phyloP scores from a whole-genome alignment of 1,140 invertebrate genomes.

The Gryllus bimaculatus region DNA sequence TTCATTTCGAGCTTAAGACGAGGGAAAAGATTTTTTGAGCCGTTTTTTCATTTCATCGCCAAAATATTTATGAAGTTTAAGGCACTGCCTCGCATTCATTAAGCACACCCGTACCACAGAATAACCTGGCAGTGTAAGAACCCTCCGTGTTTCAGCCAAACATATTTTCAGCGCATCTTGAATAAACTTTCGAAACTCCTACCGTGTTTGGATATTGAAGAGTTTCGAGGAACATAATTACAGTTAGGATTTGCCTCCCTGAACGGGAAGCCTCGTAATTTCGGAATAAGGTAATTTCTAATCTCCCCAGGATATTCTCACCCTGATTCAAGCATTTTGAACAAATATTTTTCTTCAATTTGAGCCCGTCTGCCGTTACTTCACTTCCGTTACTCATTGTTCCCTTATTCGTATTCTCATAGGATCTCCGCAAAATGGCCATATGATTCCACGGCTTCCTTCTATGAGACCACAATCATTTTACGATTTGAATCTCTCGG shows the following conservation, averaged over 20 bases:
- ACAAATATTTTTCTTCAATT: conserved; percentile 1
- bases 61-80: neutral
- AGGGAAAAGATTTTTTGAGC: neutral
- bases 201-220: neutral
- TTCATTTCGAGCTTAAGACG: neutral
- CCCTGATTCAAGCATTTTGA: neutral
- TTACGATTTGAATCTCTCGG: neutral
- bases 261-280: neutral
- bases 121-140: neutral
- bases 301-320: neutral
- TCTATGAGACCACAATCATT: neutral
- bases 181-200: neutral
- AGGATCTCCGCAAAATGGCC: neutral
- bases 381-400: neutral
- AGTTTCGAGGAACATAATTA: neutral
- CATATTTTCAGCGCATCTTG: neutral
- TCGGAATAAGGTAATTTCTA: neutral
- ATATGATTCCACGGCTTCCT: neutral
- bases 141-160: neutral
- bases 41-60: neutral
- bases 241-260: neutral
- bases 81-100: neutral
- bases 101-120: neutral
- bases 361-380: neutral
- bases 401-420: neutral